Evolutionary conservation across 2,888 invertebrate species (phyloP).

Genomic region (Diplolepis rosae): DNA sequence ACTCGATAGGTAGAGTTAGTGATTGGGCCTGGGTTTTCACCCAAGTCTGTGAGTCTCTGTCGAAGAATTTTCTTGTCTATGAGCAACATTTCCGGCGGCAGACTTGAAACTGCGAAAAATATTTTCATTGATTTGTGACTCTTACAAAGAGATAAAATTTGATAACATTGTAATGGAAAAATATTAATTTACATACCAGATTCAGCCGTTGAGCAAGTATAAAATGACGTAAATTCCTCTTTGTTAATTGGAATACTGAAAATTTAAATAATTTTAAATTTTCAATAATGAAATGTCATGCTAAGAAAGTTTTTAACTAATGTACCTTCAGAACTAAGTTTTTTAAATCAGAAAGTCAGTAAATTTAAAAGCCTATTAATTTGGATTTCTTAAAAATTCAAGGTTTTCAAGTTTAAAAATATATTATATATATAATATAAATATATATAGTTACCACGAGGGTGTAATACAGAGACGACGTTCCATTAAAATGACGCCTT

Average conservation of each 20-base stretch:
- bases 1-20: slow-evolving; percentile 84
- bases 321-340: too few relatives aligned
- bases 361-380: too few relatives aligned
- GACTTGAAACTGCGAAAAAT: slow-evolving; percentile 32
- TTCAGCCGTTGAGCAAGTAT: slow-evolving; percentile 40
- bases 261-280: background rate
- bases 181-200: slow-evolving; percentile 35
- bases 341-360: too few relatives aligned
- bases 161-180: background rate
- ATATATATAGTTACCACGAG: slow-evolving; percentile 9
- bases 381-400: too few relatives aligned
- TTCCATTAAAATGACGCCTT: slow-evolving; percentile 83
- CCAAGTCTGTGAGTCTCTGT: slow-evolving; percentile 79
- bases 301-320: too few relatives aligned
- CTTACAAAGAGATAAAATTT: background rate
- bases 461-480: slow-evolving; percentile 76
- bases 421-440: background rate
- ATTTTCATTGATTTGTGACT: background rate
- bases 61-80: slow-evolving; percentile 80
- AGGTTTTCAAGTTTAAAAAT: too few relatives aligned
- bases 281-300: too few relatives aligned
- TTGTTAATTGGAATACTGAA: slow-evolving; percentile 31
- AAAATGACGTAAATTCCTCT: slow-evolving; percentile 37
- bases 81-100: slow-evolving; percentile 47
- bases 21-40: slow-evolving; percentile 88